Evolutionary conservation across 2,113 vertebrate species (phyloP).

Genomic region (Felis chaus): DNA sequence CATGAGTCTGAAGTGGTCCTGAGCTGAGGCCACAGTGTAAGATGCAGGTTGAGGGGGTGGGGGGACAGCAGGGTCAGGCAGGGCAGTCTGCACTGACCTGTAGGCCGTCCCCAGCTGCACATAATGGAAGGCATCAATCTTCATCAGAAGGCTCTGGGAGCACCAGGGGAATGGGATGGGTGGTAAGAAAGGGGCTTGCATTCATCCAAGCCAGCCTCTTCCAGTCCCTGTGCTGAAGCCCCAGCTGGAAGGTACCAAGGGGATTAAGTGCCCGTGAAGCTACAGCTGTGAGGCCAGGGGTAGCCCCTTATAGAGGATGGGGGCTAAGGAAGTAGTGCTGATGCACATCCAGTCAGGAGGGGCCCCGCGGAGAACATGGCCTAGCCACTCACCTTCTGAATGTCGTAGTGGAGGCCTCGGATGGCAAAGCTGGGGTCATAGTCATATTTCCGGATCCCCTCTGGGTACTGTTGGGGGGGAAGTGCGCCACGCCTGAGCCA

Average conservation of each 20-base stretch:
- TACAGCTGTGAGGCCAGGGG: background rate
- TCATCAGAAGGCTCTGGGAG: slow-evolving; percentile 89
- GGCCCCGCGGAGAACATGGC: background rate
- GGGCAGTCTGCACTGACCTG: slow-evolving; percentile 79
- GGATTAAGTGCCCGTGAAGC: background rate
- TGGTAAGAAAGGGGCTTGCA: background rate
- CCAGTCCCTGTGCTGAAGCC: background rate
- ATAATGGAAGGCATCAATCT: slow-evolving; percentile 90
- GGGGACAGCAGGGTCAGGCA: background rate
- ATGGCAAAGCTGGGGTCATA: slow-evolving; percentile 89
- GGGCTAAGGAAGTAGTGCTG: background rate
- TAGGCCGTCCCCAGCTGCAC: slow-evolving; percentile 89
- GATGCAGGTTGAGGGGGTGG: background rate
- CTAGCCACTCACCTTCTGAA: slow-evolving; percentile 85
- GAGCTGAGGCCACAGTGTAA: background rate
- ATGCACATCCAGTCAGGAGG: background rate
- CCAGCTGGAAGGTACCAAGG: background rate
- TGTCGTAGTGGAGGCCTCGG: slow-evolving; percentile 89
- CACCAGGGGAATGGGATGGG: background rate
- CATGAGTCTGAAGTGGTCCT: background rate
- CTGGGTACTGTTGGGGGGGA: slow-evolving; percentile 83
- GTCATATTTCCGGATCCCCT: slow-evolving; percentile 87
- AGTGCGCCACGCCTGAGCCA: background rate
- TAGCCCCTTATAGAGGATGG: accelerated
- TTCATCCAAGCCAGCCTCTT: background rate